Base-by-base conservation (phyloP, 2,888 invertebrate species). In the Cyrtodaria siliqua region DNA sequence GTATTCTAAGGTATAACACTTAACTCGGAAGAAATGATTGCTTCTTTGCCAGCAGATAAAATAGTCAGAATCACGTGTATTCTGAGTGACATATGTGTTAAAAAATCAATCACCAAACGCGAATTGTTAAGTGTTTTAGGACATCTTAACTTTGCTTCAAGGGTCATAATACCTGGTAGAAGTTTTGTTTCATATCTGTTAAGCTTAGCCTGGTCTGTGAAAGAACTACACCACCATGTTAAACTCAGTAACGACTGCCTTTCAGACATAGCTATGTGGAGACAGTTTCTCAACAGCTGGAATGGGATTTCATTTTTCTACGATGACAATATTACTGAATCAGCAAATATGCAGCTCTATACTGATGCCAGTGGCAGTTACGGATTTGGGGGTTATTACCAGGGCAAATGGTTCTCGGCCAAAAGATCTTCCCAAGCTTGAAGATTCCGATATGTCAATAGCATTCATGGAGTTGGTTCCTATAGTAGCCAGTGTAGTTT, bases 1-100 rank as follows among this genome's bases (percentile, higher is more conserved):
- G 75, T 71, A 53, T 83, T 72, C 29, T 47, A 79, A 9, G 83
- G 68, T 33, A 59, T 82, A 23, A 71, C 77, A 29, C 33, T 83
- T 8, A 81, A 85, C 59, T 57, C 82, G 16, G 50, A 42, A 12
- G 50, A 67, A 29, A 72, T 80, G 60, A 40, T 66, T n/a, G n/a
- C 44, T 18, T 16, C 44, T 16, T 20, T 44, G 16, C 44, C 44
- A 18, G 20, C n/a, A 16, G 44, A 44, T 18, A 44, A 44, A 20
- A 24, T 72, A 6, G 50, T 27, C 14, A 24, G 75, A 29, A 79
- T 80, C n/a, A 23, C 16, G 23, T 20, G 12, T n/a, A 33, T 59
- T 24, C 12, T n/a, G n/a, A n/a, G n/a, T n/a, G n/a, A n/a, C n/a
- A n/a, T n/a, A n/a, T n/a, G n/a, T n/a, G n/a, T n/a, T n/a, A n/a